phyloP scores from a whole-genome alignment of 2,888 invertebrate genomes.

The Cephus sareptanus region DNA sequence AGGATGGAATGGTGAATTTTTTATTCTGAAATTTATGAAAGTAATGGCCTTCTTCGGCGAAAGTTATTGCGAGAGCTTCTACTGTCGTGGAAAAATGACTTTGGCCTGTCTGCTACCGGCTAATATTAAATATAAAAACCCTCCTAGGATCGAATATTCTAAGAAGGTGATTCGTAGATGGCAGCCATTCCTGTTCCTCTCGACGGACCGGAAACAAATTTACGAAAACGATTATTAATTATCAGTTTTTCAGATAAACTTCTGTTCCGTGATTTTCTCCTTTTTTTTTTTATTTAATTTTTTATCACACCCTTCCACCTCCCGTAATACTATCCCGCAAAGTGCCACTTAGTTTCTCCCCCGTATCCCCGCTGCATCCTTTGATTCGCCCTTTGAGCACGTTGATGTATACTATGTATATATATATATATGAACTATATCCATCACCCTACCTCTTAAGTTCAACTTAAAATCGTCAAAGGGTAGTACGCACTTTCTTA shows the following conservation, averaged over 20 bases:
- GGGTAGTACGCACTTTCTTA: neutral
- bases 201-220: neutral
- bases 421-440: neutral
- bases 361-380: neutral
- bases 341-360: too few species aligned
- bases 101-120: neutral
- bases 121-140: neutral
- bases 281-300: too few species aligned
- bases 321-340: too few species aligned
- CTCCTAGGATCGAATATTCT: neutral
- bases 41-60: neutral
- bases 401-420: too few species aligned
- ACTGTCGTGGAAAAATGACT: neutral
- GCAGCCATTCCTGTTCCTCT: neutral
- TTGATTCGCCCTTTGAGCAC: neutral
- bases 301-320: too few species aligned
- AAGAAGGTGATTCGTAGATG: neutral
- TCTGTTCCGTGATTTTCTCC: neutral
- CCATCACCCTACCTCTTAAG: neutral
- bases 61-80: neutral
- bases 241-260: neutral
- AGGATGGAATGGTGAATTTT: neutral
- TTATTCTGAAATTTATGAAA: neutral
- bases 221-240: neutral
- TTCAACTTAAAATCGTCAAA: neutral